Base-by-base conservation (phyloP, 2,113 vertebrate genomes). In the Galeopterus variegatus region DNA sequence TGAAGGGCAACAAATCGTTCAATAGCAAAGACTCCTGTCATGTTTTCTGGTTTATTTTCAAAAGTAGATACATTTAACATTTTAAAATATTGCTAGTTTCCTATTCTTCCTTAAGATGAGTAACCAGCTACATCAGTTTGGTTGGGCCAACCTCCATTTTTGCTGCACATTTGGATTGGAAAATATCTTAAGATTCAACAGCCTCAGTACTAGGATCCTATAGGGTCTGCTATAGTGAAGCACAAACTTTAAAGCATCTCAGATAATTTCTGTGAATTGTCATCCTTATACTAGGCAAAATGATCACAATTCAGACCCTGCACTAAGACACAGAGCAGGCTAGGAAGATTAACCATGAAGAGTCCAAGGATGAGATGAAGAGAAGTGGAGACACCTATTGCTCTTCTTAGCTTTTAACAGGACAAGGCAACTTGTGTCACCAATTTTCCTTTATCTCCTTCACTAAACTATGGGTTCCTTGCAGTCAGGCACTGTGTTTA, bases 11-110 rank as follows among this genome's bases (percentile, higher is more conserved):
- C 41, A 80, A 76, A 86, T 26, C 72, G 72, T 86, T 89, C 26
- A 87, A 56, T 50, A 85, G 54, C 3, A 73, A 90, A 82, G 0
- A 13, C 1, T 72, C 15, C 3, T 88, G 50, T 8, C 33, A 6
- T 79, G 79, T 1, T n/a, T 87, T 96, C 85, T 86, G 19, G 21
- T 52, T 79, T 79, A 1, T 87, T 83, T 91, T 65, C 28, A 85
- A 93, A 97, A 92, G 26, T 36, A 96, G 52, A 70, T 50, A 67
- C 12, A 69, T 45, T 54, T 79, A 91, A 60, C n/a, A 89, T 88
- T 90, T 92, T 64, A 13, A 93, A 95, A 92, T 88, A 82, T 28
- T 94, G 8, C 23, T 79, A 23, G 19, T 58, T 96, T 96, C 9
- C 69, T 86, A 62, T 62, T 96, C 33, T 92, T 85, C 23, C 50